Base-by-base conservation (phyloP, 2,888 invertebrate genomes). In the Oeneis ivallda region DNA sequence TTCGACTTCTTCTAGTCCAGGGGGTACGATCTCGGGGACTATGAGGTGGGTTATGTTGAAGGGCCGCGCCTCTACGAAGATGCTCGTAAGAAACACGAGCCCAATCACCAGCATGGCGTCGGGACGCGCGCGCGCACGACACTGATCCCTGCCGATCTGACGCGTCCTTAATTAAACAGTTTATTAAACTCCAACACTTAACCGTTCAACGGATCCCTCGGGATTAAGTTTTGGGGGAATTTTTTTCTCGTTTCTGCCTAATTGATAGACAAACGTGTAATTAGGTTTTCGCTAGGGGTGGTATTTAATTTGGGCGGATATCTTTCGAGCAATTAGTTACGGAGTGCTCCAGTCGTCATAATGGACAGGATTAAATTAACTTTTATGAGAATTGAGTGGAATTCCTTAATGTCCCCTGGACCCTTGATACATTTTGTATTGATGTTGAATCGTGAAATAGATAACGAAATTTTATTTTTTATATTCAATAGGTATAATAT, bases 121-220 rank as follows among this genome's bases (percentile, higher is more conserved):
- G 72, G 77, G 76, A 71, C 80, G 84, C 83, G 80, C 79, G 83
- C 87, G 77, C 82, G 79, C 79, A 78, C 80, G 79, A 76, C 80
- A 88, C 89, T 89, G 88, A 78, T 80, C 79, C 79, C 81, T 76
- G 76, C 76, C 81, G 76, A 77, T 75, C 79, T 79, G 78, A 81
- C 85, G 78, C 83, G 77, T 75, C 82, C 87, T 89, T 89, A 91
- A 92, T 92, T 91, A 90, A 86, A 82, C 87, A 84, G 89, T 89
- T 90, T 87, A 89, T 86, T 92, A 90, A 90, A 83, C 90, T 84
- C 84, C 80, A 80, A 88, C 89, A 90, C 89, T 91, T 85, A 86
- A 87, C 84, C 82, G 86, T 82, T 77, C 74, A 78, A 79, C 71
- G 76, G 79, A 78, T 83, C 84, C 84, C 83, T 77, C 74, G 74